Conservation (phyloP, 2,888 invertebrate genomes). For the Phlogophora meticulosa region DNA sequence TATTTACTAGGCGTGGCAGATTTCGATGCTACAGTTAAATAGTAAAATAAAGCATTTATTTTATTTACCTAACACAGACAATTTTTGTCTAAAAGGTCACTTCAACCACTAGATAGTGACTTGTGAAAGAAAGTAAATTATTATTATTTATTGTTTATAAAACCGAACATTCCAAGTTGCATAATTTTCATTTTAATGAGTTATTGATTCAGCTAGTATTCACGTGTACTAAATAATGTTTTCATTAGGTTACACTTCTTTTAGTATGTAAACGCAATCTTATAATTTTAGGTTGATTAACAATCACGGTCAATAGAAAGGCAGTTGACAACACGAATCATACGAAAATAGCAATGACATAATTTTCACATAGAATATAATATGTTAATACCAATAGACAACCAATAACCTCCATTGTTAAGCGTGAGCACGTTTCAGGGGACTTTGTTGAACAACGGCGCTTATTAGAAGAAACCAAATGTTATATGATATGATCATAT, state of each 20-base stretch:
- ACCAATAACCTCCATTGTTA: conserved; percentile 46
- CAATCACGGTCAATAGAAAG: conserved; percentile 36
- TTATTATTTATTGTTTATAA: too few species aligned
- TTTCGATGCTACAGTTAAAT: conserved; percentile 64
- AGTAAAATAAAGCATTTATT: conserved; percentile 61
- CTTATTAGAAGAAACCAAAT: conserved; percentile 37
- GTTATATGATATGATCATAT: conserved; percentile 52
- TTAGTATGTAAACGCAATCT: conserved; percentile 1
- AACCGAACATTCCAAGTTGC: conserved; percentile 21
- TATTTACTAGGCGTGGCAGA: conserved; percentile 62
- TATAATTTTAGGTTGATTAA: conserved; percentile 22
- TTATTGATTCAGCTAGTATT: not conserved
- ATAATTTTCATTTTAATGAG: not conserved
- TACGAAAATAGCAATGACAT: conserved; percentile 56
- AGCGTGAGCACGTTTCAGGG: conserved; percentile 39
- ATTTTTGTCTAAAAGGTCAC: too few species aligned
- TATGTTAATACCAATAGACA: conserved; percentile 50
- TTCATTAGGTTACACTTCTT: not conserved
- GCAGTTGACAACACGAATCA: conserved; percentile 34
- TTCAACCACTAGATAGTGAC: too few species aligned
- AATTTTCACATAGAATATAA: conserved; percentile 42
- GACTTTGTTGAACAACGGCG: conserved; percentile 37
- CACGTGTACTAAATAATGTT: not conserved
- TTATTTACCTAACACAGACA: too few species aligned
- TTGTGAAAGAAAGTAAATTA: too few species aligned